These are phyloP conservation scores for Allobates femoralis DNA, from an alignment of 2,797 vertebrate genomes.

Conservation along the genomic window DNA sequence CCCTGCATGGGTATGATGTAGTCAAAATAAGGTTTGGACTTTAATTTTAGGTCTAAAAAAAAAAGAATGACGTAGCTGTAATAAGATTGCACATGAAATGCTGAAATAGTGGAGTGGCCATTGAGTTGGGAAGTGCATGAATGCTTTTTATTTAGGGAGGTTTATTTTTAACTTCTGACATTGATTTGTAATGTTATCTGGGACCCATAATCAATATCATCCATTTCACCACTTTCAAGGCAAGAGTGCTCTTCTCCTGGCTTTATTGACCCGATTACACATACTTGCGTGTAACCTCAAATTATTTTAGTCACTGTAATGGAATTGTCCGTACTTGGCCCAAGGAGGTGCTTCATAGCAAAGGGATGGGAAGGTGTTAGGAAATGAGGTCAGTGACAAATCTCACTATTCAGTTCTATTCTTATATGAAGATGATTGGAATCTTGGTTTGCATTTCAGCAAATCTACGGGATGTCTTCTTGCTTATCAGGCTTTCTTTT, in stretches of 20 bases:
- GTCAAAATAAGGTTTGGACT: constrained; percentile 73
- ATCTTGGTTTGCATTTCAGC: not conserved
- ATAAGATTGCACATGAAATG: constrained; percentile 32
- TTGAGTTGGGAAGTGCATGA: constrained; percentile 27
- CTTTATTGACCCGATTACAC: constrained; percentile 42
- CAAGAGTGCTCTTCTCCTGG: constrained; percentile 29
- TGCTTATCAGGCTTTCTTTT: no score
- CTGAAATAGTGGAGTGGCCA: constrained; percentile 10
- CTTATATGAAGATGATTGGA: not conserved
- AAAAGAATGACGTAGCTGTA: constrained; percentile 52
- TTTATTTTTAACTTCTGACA: constrained; percentile 45
- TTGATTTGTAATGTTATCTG: constrained; percentile 42
- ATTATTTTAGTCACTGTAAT: constrained; percentile 23
- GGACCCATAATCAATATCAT: constrained; percentile 49
- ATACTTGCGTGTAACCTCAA: constrained; percentile 44
- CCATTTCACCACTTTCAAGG: constrained; percentile 40
- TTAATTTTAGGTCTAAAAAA: constrained; percentile 70
- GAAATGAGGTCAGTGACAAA: not conserved
- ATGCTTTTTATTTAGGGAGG: constrained; percentile 38
- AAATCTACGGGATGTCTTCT: not conserved
- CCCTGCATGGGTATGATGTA: constrained; percentile 76
- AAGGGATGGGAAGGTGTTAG: not conserved
- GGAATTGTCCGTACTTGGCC: not conserved
- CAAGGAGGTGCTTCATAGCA: not conserved
- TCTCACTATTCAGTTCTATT: not conserved